A percentile compares a stretch with the other conserved stretches of the same genome.
These are phyloP conservation scores for Diplodus sargus DNA, from an alignment of 2,797 vertebrate species.

Conservation along the genomic window DNA sequence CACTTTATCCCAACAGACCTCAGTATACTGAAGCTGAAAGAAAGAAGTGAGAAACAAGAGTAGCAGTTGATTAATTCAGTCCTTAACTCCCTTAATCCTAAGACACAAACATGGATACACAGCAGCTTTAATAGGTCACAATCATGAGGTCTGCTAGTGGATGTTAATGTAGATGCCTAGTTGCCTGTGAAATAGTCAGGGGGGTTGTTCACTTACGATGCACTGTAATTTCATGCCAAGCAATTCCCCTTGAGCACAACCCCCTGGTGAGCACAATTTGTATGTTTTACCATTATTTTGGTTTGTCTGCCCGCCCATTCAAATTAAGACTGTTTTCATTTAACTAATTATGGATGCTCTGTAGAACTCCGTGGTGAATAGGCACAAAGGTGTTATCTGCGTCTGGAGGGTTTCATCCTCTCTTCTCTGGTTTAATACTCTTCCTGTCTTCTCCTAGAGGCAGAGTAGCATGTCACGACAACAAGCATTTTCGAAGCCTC, in stretches of 20 bases:
- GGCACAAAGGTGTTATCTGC: not conserved
- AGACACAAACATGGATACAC: conserved; percentile 17
- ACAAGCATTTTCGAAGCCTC: conserved; percentile 35
- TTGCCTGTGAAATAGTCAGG: conserved; percentile 28
- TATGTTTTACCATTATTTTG: conserved; percentile 16
- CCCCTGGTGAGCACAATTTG: not conserved
- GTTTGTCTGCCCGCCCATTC: not conserved
- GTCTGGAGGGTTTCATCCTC: conserved; percentile 7
- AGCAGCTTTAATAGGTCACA: conserved; percentile 26
- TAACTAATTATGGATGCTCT: conserved; percentile 23
- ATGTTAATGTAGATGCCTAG: conserved; percentile 29
- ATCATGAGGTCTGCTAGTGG: conserved; percentile 11
- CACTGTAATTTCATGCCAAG: conserved; percentile 33
- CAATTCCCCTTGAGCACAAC: not conserved
- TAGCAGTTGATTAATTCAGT: conserved; percentile 43
- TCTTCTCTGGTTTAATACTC: not conserved
- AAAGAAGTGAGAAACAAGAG: conserved; percentile 3
- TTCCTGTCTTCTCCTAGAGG: not conserved
- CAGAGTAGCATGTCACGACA: conserved; percentile 21
- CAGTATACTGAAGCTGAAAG: not conserved
- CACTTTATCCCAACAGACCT: not conserved
- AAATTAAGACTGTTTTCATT: not conserved
- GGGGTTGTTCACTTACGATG: conserved; percentile 1
- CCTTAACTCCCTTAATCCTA: conserved; percentile 37
- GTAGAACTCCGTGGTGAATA: not conserved